A percentile compares a stretch with the other conserved stretches of the same genome.
These are phyloP conservation scores for Periophthalmodon schlosseri DNA, from an alignment of 2,113 vertebrate species.

Conservation along the genomic window DNA sequence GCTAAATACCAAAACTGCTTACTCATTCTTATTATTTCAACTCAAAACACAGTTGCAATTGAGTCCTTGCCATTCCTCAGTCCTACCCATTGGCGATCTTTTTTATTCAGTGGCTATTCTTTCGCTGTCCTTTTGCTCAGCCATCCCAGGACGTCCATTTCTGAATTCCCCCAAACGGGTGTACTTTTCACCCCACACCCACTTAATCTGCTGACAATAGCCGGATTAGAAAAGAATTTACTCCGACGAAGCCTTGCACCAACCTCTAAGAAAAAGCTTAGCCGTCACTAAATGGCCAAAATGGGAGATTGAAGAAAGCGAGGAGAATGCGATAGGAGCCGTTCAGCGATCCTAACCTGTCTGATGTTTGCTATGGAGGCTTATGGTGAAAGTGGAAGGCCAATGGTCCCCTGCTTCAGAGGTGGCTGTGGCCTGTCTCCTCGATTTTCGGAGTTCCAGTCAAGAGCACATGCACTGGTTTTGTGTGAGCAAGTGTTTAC, in stretches of 20 bases:
- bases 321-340: constrained; percentile 93
- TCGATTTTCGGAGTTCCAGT: constrained; percentile 85
- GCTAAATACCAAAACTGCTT: background rate
- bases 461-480: constrained; percentile 78
- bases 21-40: constrained; percentile 32
- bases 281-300: constrained; percentile 75
- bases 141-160: constrained; percentile 81
- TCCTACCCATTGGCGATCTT: constrained; percentile 80
- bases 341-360: constrained; percentile 89
- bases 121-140: constrained; percentile 82
- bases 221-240: constrained; percentile 98
- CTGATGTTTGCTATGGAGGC: constrained; percentile 88
- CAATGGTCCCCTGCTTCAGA: constrained; percentile 81
- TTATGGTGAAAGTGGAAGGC: constrained; percentile 70
- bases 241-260: constrained; percentile 85
- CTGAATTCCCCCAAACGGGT: constrained; percentile 80
- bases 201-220: constrained; percentile 97
- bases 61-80: constrained; percentile 83
- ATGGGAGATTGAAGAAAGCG: constrained; percentile 87
- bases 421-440: constrained; percentile 80
- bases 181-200: constrained; percentile 95
- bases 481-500: constrained; percentile 41
- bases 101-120: constrained; percentile 78
- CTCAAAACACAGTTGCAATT: constrained; percentile 74
- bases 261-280: constrained; percentile 79